Evolutionary conservation across 2,797 vertebrate species (phyloP).

Genomic region (Taeniopygia guttata): DNA sequence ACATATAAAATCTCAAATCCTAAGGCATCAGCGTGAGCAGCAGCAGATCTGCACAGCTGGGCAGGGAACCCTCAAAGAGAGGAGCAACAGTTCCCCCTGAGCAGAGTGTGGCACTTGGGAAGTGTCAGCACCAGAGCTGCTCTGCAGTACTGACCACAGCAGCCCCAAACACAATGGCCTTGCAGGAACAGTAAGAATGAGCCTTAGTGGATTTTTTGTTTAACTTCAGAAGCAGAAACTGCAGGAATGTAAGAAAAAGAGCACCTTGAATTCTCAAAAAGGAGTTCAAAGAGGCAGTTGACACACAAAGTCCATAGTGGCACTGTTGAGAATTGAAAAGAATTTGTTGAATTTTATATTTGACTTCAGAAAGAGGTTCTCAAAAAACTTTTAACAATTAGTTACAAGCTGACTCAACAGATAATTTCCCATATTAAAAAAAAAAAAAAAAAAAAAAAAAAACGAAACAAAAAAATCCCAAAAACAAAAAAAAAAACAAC

Average conservation of each 20-base stretch:
- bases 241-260: not conserved
- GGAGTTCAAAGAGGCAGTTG: not conserved
- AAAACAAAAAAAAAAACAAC: no score
- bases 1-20: not conserved
- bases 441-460: not conserved
- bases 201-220: not conserved
- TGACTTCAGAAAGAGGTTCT: not conserved
- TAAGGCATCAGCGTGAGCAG: not conserved
- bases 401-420: not conserved
- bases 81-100: not conserved
- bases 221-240: not conserved
- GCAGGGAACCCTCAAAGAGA: not conserved
- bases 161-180: not conserved
- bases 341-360: not conserved
- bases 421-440: not conserved
- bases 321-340: not conserved
- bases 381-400: rapidly evolving
- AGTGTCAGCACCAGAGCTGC: not conserved
- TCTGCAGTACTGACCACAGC: not conserved
- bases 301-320: not conserved
- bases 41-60: not conserved
- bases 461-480: no score
- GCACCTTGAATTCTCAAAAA: not conserved
- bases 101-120: not conserved
- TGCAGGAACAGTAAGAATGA: not conserved